Evolutionary conservation across 1,140 invertebrate species (phyloP), one percentile per base, ranked within the genome.

Genomic region (Drosophila kikkawai): DNA sequence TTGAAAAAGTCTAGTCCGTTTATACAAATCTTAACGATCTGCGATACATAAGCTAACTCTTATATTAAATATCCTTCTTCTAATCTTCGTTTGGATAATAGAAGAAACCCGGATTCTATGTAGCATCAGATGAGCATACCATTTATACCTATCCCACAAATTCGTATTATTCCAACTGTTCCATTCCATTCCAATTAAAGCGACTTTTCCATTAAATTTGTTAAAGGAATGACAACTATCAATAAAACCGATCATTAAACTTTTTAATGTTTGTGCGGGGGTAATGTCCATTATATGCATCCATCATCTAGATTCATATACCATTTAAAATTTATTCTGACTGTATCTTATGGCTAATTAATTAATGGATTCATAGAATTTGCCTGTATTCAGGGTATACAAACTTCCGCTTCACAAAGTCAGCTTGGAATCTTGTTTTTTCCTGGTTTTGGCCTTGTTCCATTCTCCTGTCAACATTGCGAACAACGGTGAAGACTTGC

Each of bases 381-480:
- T 50, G 15, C 15, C 7, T 50, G 7, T n/a, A 32, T 6, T 8
- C 9, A n/a, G 26, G 15, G 47, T 48, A 50, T 32, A 32, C 8
- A 32, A 50, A 15, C 26, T 50, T 11, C 17, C 15, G 48, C 4
- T 32, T 32, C 15, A 17, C 15, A 48, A n/a, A 29, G 13, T 9
- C 8, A 5, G 22, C 7, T 48, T 29, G 7, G 7, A 26, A 4
- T 48, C 22, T 58, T 58, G 51, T 58, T 66, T 71, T 48, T 37
- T 45, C 44, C 57, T 69, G 47, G 37, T 69, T 48, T 53, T 42
- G 47, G 47, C 22, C 22, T 47, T 48, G 47, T 29, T 15, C 47
- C 22, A 48, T 48, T 48, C 47, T 66, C 34, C 19, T 44, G 36
- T 47, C 63, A 65, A 69, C 75, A 55, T 66, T 41, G 67, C 60